These are phyloP conservation scores for Rhinoptilus africanus DNA, from an alignment of 2,113 vertebrate genomes.

Conservation along the genomic window DNA sequence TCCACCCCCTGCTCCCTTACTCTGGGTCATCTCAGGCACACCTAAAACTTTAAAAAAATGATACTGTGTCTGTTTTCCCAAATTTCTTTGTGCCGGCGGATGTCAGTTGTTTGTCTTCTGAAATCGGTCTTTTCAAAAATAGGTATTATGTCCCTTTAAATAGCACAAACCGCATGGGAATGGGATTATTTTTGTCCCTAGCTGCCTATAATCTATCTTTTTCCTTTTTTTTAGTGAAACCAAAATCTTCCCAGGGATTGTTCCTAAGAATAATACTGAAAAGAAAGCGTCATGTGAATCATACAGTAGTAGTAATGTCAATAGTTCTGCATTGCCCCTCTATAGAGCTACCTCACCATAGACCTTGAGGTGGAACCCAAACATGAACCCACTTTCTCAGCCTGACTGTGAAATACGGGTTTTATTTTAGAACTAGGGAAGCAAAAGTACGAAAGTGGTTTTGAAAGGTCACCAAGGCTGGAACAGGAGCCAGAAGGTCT, in stretches of 20 bases:
- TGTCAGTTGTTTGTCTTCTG: constrained; percentile 5
- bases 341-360: not conserved
- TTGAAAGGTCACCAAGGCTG: constrained; percentile 19
- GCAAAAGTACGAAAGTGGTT: not conserved
- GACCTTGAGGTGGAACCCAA: not conserved
- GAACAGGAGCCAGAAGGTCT: not conserved
- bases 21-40: not conserved
- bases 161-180: not conserved
- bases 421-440: constrained; percentile 37
- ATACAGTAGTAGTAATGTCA: not conserved
- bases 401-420: not conserved
- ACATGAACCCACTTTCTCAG: not conserved
- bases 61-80: not conserved
- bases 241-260: constrained; percentile 56
- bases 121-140: constrained; percentile 11
- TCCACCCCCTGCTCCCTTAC: not conserved
- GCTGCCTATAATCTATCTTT: constrained; percentile 12
- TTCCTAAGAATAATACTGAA: constrained; percentile 49
- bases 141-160: constrained; percentile 48
- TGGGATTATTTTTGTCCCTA: constrained; percentile 44
- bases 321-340: not conserved
- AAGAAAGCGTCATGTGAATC: not conserved
- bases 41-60: not conserved
- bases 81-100: not conserved
- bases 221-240: constrained; percentile 5